Conservation (phyloP, 2,797 vertebrate species). For the Pipistrellus nathusii region DNA sequence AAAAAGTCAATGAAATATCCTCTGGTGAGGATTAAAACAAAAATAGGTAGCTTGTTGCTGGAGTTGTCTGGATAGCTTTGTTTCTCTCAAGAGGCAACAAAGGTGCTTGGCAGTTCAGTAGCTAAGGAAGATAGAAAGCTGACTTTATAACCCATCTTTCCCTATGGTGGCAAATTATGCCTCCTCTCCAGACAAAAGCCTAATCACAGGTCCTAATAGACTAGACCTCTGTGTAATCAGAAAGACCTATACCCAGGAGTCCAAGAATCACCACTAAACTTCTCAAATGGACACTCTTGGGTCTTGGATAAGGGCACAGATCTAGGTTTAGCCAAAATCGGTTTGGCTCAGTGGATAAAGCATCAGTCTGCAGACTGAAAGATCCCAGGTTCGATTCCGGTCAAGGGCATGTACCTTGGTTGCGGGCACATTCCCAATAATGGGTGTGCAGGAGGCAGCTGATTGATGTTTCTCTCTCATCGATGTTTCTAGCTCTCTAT, state of each 20-base stretch:
- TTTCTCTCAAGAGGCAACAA: not conserved
- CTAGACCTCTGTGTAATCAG: not conserved
- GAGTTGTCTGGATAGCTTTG: not conserved
- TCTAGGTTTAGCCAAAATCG: too few relatives aligned
- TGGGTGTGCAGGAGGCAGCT: too few relatives aligned
- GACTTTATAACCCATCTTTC: not conserved
- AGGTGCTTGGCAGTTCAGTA: not conserved
- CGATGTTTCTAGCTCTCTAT: too few relatives aligned
- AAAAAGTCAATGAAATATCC: not conserved
- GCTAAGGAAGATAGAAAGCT: not conserved
- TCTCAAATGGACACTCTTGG: not conserved
- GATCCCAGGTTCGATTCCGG: too few relatives aligned
- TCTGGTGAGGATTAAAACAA: not conserved
- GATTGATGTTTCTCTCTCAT: too few relatives aligned
- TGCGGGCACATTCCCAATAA: too few relatives aligned
- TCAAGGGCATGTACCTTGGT: too few relatives aligned
- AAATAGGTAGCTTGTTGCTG: constrained; percentile 28
- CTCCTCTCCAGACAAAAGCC: constrained; percentile 16
- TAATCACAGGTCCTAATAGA: not conserved
- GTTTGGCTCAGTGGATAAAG: too few relatives aligned
- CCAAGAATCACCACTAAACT: not conserved
- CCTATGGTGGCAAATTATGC: not conserved
- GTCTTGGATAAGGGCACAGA: not conserved
- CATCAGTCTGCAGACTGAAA: too few relatives aligned
- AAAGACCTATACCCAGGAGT: not conserved